A percentile compares a stretch with the other conserved stretches of the same genome.
phyloP scores from a whole-genome alignment of 2,113 vertebrate species.

The Ceuthmochares aereus region DNA sequence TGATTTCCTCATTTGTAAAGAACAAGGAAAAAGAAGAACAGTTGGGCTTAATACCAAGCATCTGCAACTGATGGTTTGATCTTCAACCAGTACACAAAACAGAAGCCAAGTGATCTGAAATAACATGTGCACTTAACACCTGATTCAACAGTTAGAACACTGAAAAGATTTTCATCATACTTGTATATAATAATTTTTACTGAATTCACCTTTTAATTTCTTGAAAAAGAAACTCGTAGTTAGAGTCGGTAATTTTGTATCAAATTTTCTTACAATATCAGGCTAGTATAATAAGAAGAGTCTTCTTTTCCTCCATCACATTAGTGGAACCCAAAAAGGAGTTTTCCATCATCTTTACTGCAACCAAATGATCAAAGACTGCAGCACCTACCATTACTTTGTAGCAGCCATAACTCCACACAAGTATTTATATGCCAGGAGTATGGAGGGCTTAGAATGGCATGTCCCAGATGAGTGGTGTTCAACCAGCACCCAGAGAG shows the following conservation, averaged over 20 bases:
- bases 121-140: not conserved
- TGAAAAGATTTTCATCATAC: not conserved
- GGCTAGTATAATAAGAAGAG: not conserved
- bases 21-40: not conserved
- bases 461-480: no score
- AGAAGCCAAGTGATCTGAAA: not conserved
- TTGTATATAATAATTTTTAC: not conserved
- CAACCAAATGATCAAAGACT: not conserved
- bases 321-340: not conserved
- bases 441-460: not conserved
- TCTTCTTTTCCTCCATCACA: not conserved
- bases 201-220: not conserved
- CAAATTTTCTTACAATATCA: not conserved
- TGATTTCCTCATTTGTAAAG: not conserved
- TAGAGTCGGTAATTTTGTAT: not conserved
- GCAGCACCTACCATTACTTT: not conserved
- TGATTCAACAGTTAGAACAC: not conserved
- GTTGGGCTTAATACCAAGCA: not conserved
- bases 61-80: not conserved
- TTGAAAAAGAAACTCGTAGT: not conserved
- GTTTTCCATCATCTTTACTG: not conserved
- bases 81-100: not conserved
- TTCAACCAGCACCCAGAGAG: not conserved
- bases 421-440: not conserved
- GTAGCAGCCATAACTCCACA: not conserved